These are phyloP conservation scores for Setophaga coronata DNA, from an alignment of 2,113 vertebrate species.

Conservation along the genomic window DNA sequence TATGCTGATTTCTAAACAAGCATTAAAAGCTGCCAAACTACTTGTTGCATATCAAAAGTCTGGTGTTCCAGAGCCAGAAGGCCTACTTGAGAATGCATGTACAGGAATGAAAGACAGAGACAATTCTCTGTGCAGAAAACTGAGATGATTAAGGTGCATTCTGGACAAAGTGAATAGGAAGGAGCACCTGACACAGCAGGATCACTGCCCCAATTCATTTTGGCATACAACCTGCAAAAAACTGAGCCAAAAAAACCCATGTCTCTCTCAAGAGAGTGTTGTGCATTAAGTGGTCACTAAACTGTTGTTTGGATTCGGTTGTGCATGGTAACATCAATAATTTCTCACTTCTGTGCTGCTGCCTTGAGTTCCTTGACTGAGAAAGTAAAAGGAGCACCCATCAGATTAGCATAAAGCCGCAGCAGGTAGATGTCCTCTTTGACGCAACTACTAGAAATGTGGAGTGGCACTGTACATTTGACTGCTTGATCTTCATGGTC, in stretches of 20 bases:
- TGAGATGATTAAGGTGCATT: background rate
- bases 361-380: background rate
- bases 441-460: background rate
- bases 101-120: background rate
- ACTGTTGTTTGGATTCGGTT: background rate
- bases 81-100: background rate
- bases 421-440: background rate
- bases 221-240: background rate
- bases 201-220: background rate
- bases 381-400: background rate
- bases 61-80: background rate
- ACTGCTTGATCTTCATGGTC: background rate
- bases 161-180: background rate
- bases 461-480: background rate
- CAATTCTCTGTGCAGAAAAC: background rate
- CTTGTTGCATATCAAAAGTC: background rate
- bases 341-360: background rate
- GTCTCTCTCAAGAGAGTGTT: background rate
- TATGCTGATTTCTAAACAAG: background rate
- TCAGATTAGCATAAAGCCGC: background rate
- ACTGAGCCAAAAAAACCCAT: background rate
- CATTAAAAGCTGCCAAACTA: background rate
- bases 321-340: background rate
- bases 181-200: background rate
- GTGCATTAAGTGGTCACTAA: background rate